phyloP scores from a whole-genome alignment of 2,888 invertebrate genomes.

The Clitarchus hookeri region DNA sequence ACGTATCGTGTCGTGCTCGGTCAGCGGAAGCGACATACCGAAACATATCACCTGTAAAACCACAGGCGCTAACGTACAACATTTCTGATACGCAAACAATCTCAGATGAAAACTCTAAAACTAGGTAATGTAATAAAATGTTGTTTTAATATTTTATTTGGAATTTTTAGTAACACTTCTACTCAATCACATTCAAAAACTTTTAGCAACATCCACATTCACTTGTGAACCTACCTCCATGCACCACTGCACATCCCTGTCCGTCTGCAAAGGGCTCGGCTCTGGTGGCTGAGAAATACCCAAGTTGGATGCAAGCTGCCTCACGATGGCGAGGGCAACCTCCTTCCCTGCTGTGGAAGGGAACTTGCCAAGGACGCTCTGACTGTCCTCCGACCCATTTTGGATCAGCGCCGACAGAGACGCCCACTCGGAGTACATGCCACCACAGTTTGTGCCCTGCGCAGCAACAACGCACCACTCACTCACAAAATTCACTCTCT shows the following conservation, averaged over 20 bases:
- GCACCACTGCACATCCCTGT: conserved; percentile 69
- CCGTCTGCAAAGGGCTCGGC: conserved; percentile 80
- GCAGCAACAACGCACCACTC: conserved; percentile 40
- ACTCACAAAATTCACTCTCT: neutral
- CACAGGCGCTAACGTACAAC: conserved; percentile 28
- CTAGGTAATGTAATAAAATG: too few species aligned
- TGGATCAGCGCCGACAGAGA: conserved; percentile 69
- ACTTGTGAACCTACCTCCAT: conserved; percentile 66
- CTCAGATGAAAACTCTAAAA: too few species aligned
- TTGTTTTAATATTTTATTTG: too few species aligned
- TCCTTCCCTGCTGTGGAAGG: conserved; percentile 73
- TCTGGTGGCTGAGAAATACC: conserved; percentile 78
- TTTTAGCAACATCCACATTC: too few species aligned
- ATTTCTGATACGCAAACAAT: too few species aligned
- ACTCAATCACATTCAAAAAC: too few species aligned
- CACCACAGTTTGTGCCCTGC: conserved; percentile 67
- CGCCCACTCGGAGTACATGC: conserved; percentile 86
- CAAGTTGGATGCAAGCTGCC: conserved; percentile 72
- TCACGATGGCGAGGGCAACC: conserved; percentile 79
- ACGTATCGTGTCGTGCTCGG: conserved; percentile 91
- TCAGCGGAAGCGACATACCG: conserved; percentile 85
- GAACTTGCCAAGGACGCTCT: conserved; percentile 80
- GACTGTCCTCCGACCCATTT: conserved; percentile 66
- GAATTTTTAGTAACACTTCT: too few species aligned
- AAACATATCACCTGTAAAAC: conserved; percentile 80